Base-by-base conservation (phyloP, 2,113 vertebrate genomes). In the Amphiprion ocellaris region DNA sequence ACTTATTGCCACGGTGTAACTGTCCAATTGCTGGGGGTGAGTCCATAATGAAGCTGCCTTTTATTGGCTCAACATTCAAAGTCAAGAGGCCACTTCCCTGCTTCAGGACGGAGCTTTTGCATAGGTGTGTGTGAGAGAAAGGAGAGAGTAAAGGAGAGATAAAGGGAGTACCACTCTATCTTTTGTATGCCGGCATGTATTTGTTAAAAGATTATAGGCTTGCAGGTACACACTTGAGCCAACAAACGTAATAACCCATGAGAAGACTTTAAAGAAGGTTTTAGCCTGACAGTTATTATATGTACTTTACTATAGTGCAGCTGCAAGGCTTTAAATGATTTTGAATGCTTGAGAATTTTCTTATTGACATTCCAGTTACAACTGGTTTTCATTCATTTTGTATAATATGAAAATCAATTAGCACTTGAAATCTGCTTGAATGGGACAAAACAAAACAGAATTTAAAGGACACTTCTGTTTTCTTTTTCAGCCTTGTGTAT, bases 61-160 rank as follows among this genome's bases (percentile, higher is more conserved):
- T 93, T 92, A 91, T 92, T 90, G 90, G 81, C 83, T 87, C 83
- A 78, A 67, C 81, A 86, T 72, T 87, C 67, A 79, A 87, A 90
- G 85, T 90, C 87, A 88, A 89, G 82, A 87, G 74, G 65, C 76
- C 81, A 82, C 68, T 78, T 89, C 63, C 52, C 77, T 74, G 77
- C 86, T 74, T 30, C 55, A 86, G 70, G 67, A 73, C 56, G 73
- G 46, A 58, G 53, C 14, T 53, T 73, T 74, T 82, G 55, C 76
- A 74, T 54, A 70, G 46, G 47, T 2, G 50, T 72, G 74, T 64
- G 52, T 61, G 44, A 54, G 52, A 68, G 69, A 54, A 41, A 19
- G 46, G 50, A 24, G n/a, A 21, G 7, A 53, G n/a, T 23, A 10
- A 58, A 1, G 39, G 15, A 1, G n/a, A 39, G 6, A 55, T 24